Conservation (phyloP, 1,140 invertebrate species). For the Monochamus saltuarius region DNA sequence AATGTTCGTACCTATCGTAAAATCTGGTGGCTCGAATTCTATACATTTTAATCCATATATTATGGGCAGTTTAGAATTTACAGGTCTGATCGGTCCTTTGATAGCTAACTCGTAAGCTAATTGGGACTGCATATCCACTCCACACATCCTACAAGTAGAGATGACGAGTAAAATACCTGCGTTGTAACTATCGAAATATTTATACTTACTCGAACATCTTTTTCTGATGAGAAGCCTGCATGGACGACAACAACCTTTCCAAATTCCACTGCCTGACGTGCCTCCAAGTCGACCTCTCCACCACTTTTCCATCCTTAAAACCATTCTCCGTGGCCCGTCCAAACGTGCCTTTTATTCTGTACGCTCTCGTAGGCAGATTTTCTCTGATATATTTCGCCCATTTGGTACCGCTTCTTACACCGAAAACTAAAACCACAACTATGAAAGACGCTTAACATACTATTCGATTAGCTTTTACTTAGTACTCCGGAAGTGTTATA, state of each 20-base stretch:
- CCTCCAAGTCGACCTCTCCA: slow-evolving; percentile 70
- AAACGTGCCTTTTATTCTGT: slow-evolving; percentile 75
- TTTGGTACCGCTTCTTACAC: slow-evolving; percentile 66
- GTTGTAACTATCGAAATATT: no score
- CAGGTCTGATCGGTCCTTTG: slow-evolving; percentile 76
- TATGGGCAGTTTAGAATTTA: slow-evolving; percentile 67
- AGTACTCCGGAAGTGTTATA: slow-evolving; percentile 69
- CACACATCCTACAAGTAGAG: slow-evolving; percentile 63
- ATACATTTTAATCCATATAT: slow-evolving; percentile 87
- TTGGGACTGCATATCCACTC: slow-evolving; percentile 80
- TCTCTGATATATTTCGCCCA: slow-evolving; percentile 58
- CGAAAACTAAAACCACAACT: slow-evolving; percentile 60
- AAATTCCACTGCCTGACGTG: slow-evolving; percentile 67
- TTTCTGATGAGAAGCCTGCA: slow-evolving; percentile 80
- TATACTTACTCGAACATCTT: slow-evolving; percentile 83
- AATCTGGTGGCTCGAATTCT: slow-evolving; percentile 77
- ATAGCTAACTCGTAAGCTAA: slow-evolving; percentile 84
- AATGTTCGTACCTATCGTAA: slow-evolving; percentile 77
- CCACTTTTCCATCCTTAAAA: slow-evolving; percentile 69
- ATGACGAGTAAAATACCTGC: no score
- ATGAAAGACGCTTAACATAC: background rate
- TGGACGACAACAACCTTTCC: slow-evolving; percentile 69
- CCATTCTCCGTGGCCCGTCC: slow-evolving; percentile 77
- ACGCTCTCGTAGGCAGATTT: slow-evolving; percentile 63
- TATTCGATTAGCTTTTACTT: slow-evolving; percentile 54